These are phyloP conservation scores for Phoeniculus purpureus DNA, from an alignment of 2,797 vertebrate genomes.

Conservation along the genomic window DNA sequence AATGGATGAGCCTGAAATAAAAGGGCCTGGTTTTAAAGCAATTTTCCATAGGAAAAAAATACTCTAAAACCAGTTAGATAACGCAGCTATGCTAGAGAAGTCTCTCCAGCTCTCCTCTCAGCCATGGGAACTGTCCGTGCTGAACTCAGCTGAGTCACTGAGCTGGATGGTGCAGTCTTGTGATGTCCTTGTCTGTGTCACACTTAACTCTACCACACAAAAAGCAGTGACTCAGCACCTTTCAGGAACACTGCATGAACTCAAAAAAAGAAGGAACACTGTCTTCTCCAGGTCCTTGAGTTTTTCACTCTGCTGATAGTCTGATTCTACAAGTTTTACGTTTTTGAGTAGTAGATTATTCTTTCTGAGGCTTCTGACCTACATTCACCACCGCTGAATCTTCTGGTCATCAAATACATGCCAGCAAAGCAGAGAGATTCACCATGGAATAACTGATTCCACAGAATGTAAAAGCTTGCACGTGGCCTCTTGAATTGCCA, in stretches of 20 bases:
- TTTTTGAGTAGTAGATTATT: neutral
- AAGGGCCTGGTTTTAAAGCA: neutral
- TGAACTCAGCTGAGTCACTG: fast-evolving
- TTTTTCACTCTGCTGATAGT: neutral
- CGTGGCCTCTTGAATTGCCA: neutral
- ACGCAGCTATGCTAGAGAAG: neutral
- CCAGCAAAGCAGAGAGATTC: neutral
- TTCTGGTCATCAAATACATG: neutral
- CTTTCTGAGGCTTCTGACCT: neutral
- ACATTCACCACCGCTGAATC: neutral
- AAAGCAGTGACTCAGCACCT: neutral
- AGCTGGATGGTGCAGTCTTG: neutral
- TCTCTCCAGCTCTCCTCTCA: neutral
- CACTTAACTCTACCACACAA: neutral
- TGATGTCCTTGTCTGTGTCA: neutral
- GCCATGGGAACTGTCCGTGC: neutral
- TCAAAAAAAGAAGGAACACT: neutral
- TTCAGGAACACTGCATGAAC: neutral
- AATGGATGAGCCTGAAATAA: slow-evolving; percentile 24
- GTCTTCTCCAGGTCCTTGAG: neutral
- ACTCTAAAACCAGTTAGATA: neutral
- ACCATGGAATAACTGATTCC: neutral
- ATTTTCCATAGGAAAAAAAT: neutral
- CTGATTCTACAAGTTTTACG: neutral
- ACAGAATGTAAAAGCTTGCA: neutral